Conservation (phyloP, 2,797 vertebrate genomes). For the Tragopan temminckii region DNA sequence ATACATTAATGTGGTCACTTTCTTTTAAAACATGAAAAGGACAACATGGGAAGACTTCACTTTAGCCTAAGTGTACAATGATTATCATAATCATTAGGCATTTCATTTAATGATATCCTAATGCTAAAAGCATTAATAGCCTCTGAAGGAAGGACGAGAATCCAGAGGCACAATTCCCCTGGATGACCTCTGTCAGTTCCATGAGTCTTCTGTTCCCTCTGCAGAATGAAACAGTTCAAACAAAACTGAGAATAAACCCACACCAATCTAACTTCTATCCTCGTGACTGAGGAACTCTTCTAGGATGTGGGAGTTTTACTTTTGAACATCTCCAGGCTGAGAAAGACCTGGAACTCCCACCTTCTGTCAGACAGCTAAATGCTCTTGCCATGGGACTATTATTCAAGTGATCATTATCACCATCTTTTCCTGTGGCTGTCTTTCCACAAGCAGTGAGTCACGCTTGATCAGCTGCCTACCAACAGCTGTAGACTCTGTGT, state of each 20-base stretch:
- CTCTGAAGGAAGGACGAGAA: not conserved
- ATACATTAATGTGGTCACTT: not conserved
- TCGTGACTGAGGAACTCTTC: not conserved
- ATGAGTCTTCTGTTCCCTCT: not conserved
- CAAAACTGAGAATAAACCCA: not conserved
- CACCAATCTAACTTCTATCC: not conserved
- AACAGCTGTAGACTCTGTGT: not conserved
- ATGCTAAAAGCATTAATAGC: not conserved
- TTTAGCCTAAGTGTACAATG: not conserved
- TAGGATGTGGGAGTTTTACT: constrained; percentile 1
- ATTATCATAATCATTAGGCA: not conserved
- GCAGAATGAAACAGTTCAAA: not conserved
- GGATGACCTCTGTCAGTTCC: not conserved
- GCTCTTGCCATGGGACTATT: constrained; percentile 4
- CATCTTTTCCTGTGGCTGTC: not conserved
- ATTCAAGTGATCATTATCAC: not conserved
- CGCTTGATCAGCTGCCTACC: constrained; percentile 30
- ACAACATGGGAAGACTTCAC: not conserved
- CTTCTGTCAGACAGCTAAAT: not conserved
- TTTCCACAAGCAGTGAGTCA: constrained; percentile 29
- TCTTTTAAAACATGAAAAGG: not conserved
- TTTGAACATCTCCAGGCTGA: constrained; percentile 19
- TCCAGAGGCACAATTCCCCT: not conserved
- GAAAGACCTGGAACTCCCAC: not conserved
- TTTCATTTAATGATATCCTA: not conserved